Evolutionary conservation across 1,140 invertebrate genomes (phyloP).

Genomic region (Ylistrum balloti): DNA sequence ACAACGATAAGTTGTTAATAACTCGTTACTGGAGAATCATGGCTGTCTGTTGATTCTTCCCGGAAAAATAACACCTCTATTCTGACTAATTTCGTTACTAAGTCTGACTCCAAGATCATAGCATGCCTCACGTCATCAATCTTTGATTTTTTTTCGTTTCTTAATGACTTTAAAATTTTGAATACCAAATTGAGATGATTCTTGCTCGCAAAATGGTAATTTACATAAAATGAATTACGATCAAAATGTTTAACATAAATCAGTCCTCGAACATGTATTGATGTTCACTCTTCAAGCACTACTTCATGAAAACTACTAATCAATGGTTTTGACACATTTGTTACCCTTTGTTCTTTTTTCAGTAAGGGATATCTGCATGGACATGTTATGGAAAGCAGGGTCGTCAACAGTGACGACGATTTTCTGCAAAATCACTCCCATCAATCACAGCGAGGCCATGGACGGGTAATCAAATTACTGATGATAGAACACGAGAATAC

Average conservation of each 20-base stretch:
- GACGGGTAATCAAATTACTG: not conserved
- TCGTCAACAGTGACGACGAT: not conserved
- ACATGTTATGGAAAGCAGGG: not conserved
- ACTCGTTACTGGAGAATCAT: not conserved
- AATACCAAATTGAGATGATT: not conserved
- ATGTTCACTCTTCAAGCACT: not conserved
- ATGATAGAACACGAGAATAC: conserved; percentile 25
- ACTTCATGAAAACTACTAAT: not conserved
- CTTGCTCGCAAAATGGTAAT: not conserved
- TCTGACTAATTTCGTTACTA: not conserved
- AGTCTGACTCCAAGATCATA: not conserved
- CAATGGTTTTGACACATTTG: not conserved
- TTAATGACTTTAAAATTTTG: not conserved
- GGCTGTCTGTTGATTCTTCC: not conserved
- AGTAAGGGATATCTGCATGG: not conserved
- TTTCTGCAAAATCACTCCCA: not conserved
- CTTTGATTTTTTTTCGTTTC: not conserved
- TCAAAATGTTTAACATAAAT: not conserved
- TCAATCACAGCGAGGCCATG: not conserved
- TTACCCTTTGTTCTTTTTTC: not conserved
- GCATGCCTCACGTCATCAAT: not conserved
- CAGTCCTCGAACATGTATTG: not conserved
- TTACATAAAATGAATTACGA: not conserved
- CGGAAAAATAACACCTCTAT: not conserved
- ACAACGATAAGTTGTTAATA: not conserved